Evolutionary conservation across 2,113 vertebrate species (phyloP).

Genomic region (Saccopteryx leptura): DNA sequence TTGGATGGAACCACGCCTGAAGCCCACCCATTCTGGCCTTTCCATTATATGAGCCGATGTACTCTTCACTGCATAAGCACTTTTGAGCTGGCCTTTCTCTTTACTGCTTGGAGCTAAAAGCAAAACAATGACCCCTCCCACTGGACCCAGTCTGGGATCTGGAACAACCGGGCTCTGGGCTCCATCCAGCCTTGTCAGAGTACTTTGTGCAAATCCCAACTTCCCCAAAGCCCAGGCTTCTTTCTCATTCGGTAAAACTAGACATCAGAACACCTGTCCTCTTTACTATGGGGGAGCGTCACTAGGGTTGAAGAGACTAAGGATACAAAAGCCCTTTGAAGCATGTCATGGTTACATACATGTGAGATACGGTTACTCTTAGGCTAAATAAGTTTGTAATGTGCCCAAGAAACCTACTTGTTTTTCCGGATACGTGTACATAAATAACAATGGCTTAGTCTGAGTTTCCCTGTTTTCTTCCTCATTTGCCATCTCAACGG

Average conservation of each 20-base stretch:
- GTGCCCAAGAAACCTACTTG: background rate
- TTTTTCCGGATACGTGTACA: background rate
- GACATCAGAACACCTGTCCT: background rate
- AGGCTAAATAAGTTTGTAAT: background rate
- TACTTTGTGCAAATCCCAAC: background rate
- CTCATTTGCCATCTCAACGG: background rate
- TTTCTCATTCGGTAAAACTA: background rate
- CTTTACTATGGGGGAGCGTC: background rate
- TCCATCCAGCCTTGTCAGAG: background rate
- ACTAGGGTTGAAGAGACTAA: background rate
- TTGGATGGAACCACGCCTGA: background rate
- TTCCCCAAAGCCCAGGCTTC: background rate
- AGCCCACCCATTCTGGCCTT: background rate
- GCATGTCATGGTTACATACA: background rate
- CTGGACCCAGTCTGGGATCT: background rate
- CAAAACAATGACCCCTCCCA: background rate
- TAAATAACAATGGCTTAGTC: background rate
- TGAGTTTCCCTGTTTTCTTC: background rate
- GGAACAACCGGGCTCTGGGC: background rate
- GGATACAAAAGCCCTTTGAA: background rate
- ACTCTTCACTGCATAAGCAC: background rate
- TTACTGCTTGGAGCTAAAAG: background rate
- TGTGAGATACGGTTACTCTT: background rate
- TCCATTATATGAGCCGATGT: background rate
- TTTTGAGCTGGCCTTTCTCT: background rate